These are phyloP conservation scores for Myiopsitta monachus DNA, from an alignment of 2,113 vertebrate species.

Conservation along the genomic window DNA sequence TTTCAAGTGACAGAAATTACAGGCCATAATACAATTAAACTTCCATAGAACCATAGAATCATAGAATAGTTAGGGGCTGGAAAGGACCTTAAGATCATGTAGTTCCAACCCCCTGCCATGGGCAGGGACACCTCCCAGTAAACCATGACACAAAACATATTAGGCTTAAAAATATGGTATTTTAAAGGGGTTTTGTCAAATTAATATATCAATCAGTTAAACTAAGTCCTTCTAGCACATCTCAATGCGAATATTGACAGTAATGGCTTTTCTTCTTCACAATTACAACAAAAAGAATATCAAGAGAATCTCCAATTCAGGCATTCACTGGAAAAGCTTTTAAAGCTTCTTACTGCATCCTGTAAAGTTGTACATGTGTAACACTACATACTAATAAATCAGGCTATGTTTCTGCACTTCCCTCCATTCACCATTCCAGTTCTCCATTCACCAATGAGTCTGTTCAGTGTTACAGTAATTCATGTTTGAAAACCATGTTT, in stretches of 20 bases:
- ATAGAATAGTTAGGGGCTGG: no score
- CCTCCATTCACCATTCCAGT: neutral
- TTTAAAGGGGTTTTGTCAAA: neutral
- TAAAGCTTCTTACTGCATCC: neutral
- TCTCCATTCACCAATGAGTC: conserved; percentile 8
- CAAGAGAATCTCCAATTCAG: neutral
- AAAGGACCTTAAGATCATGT: no score
- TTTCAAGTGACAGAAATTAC: neutral
- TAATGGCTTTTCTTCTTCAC: neutral
- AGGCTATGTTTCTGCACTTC: neutral
- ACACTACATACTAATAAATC: neutral
- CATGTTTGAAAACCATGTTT: conserved; percentile 10
- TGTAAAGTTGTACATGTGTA: neutral
- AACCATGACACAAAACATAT: neutral
- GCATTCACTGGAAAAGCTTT: neutral
- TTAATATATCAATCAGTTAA: neutral
- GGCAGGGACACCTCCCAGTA: no score
- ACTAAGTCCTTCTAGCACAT: neutral
- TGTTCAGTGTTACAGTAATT: neutral
- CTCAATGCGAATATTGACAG: neutral
- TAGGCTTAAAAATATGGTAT: neutral
- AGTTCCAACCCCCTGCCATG: no score
- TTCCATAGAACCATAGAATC: neutral
- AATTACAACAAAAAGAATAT: neutral
- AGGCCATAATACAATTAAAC: neutral